Conservation (phyloP, 1,140 invertebrate genomes). For the Habropoda laboriosa region DNA sequence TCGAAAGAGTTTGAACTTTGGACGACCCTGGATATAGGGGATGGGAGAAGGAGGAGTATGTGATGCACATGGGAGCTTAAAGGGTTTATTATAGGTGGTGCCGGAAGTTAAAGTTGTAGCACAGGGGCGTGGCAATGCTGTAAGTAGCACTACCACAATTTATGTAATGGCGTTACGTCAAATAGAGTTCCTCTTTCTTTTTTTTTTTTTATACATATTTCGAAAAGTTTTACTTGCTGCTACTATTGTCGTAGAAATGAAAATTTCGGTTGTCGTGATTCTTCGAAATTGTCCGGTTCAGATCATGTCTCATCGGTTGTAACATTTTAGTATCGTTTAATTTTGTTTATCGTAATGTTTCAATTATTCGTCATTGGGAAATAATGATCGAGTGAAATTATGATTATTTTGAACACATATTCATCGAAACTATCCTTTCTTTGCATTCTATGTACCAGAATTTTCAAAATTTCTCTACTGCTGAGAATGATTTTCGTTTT, state of each 20-base stretch:
- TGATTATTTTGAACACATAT: no score
- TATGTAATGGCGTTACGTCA: slow-evolving; percentile 45
- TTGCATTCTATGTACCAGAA: background rate
- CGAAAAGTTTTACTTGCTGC: background rate
- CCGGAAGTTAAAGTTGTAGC: slow-evolving; percentile 69
- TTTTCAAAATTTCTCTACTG: no score
- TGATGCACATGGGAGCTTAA: slow-evolving; percentile 53
- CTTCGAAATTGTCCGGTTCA: no score
- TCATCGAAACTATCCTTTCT: no score
- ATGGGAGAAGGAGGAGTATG: slow-evolving; percentile 44
- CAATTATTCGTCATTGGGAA: background rate
- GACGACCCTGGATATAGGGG: slow-evolving; percentile 61
- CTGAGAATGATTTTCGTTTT: no score
- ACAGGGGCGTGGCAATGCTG: slow-evolving; percentile 72
- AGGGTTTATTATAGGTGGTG: slow-evolving; percentile 67
- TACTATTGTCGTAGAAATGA: background rate
- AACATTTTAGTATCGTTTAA: background rate
- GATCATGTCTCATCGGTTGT: background rate
- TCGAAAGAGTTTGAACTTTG: slow-evolving; percentile 57
- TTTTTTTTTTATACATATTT: background rate
- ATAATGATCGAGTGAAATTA: background rate
- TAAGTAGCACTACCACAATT: slow-evolving; percentile 61
- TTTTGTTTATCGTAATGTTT: background rate
- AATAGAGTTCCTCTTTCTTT: background rate
- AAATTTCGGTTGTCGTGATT: background rate